Base-by-base conservation (phyloP, 2,888 invertebrate genomes). In the Thecophora atra region DNA sequence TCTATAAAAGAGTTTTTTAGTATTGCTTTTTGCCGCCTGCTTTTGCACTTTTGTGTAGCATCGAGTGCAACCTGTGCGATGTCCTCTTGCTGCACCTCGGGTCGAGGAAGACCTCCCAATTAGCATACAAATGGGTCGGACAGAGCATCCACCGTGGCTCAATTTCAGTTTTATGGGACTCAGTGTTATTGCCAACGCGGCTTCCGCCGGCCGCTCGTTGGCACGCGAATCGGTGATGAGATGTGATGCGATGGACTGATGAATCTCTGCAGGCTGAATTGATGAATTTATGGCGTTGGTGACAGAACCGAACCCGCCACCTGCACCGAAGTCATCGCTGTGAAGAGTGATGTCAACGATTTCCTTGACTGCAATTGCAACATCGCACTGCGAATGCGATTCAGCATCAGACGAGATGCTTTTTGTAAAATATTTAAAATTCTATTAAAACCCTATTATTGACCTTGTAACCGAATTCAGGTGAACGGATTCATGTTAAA, bases 251-350 rank as follows among this genome's bases (percentile, higher is more conserved):
- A 15, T 65, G 21, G 11, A 52, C 7, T 65, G 65, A 65, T 28
- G 44, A 7, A 19, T 47, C n/a, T 51, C 15, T 26, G 26, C 65
- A 17, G 65, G 28, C 47, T 65, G 65, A 51, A 21, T n/a, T 52
- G 28, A 52, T 65, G 65, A 52, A 47, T 65, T 65, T 65, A 65
- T 65, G 65, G 51, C 51, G 65, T 28, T 65, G 65, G 28, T 28
- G 47, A 51, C 26, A 65, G 17, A 47, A 24, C 28, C n/a, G 13
- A 26, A 52, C 47, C 17, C 47, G 47, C 17, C 47, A 37, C n/a
- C n/a, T n/a, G n/a, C n/a, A 37, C 37, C 37, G 37, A 37, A n/a
- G n/a, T n/a, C 15, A 47, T 47, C n/a, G 47, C 47, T 11, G 47
- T 4, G 47, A 37, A 37, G 47, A 5, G 17, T 17, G 37, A 37